Evolutionary conservation across 1,140 invertebrate species (phyloP), one percentile per base, ranked within the genome.

Genomic region (Ladona fulva): DNA sequence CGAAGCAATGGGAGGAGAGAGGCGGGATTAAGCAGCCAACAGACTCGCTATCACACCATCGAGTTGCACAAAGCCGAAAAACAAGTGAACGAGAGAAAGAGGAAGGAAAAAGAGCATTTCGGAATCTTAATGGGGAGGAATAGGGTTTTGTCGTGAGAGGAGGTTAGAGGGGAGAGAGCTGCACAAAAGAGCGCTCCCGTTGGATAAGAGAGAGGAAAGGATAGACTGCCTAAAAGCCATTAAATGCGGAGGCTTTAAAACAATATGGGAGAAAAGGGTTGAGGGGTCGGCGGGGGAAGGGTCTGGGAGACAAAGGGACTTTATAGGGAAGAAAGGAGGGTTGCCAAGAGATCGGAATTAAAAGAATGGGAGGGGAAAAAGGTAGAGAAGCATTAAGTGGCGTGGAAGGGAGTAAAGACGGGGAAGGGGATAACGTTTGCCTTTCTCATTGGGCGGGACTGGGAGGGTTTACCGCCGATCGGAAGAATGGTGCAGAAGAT

Each of bases 181-280:
- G 29, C n/a, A 66, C 52, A 66, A 66, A 66, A 66, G 52, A 66
- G 52, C 52, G n/a, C 52, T 16, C 52, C 16, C 5, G 52, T 12
- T 66, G 52, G 52, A 66, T 66, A 66, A 66, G 52, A 66, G 44
- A 52, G 44, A 52, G 52, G 1, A 66, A 66, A 22, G 52, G 52
- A 66, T 66, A 66, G 52, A 22, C 52, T 66, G 52, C 12, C 52
- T 66, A 66, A 66, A 66, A 66, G 52, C 52, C 52, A 66, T 66
- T 66, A 66, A 66, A 66, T 66, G 52, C 52, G 52, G 52, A 22
- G 52, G 52, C 12, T 66, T 66, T 66, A 66, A 66, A 66, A 66
- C 52, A 66, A 66, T 66, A 66, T 19, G 52, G 52, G 52, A 66
- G 52, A 12, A 66, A 66, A 66, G 52, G 52, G 52, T 66, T 16